Conservation (phyloP, 2,888 invertebrate species). For the Metellina segmentata region DNA sequence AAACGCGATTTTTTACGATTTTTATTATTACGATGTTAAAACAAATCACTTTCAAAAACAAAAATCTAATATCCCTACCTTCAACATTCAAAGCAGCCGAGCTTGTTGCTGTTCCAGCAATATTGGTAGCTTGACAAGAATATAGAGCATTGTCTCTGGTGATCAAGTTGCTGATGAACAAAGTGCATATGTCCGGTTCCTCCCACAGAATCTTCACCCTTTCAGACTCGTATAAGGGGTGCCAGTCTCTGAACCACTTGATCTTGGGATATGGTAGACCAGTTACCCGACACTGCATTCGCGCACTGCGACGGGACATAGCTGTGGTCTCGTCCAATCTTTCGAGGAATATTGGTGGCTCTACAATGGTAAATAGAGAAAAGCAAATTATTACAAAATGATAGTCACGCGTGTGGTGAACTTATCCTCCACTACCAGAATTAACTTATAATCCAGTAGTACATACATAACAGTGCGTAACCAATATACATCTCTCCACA, state of each 20-base stretch:
- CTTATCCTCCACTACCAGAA: no score
- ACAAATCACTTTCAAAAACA: no score
- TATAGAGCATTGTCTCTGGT: slow-evolving; percentile 94
- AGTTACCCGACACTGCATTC: slow-evolving; percentile 91
- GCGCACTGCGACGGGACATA: slow-evolving; percentile 87
- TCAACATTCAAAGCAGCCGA: slow-evolving; percentile 82
- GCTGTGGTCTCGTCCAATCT: slow-evolving; percentile 93
- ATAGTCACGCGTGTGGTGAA: no score
- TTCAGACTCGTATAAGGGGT: slow-evolving; percentile 91
- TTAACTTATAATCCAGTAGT: no score
- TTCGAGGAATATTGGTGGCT: slow-evolving; percentile 93
- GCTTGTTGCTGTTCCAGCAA: slow-evolving; percentile 89
- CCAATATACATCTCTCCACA: no score
- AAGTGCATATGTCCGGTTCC: slow-evolving; percentile 91
- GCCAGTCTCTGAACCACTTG: slow-evolving; percentile 99
- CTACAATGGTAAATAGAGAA: slow-evolving; percentile 81
- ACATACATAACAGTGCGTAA: no score
- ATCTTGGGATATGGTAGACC: slow-evolving; percentile 96
- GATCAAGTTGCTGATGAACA: slow-evolving; percentile 92
- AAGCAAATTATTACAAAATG: no score
- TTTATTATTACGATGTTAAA: no score
- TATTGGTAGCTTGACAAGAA: slow-evolving; percentile 94
- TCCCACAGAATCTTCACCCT: slow-evolving; percentile 92
- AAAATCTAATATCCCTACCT: slow-evolving; percentile 80
- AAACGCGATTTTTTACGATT: no score